Evolutionary conservation across 2,888 invertebrate genomes (phyloP), one percentile per base, ranked within the genome.

Genomic region (Epistrophe eligans): DNA sequence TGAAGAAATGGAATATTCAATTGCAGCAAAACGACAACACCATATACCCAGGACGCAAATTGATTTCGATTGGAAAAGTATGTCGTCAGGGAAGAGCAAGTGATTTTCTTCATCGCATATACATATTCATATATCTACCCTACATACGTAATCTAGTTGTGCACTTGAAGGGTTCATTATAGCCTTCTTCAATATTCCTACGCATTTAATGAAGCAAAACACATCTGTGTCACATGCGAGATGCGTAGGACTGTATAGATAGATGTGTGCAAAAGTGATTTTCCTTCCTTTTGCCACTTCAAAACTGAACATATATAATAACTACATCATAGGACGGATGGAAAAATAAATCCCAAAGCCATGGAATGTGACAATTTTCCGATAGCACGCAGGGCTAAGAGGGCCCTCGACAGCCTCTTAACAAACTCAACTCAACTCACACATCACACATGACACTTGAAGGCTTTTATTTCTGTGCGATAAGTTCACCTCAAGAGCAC

Each of bases 101-200:
- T 35, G 35, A n/a, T 45, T 52, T 28, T 24, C 43, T 19, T 17
- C 43, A 50, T 64, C 55, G 13, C 55, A 1, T n/a, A n/a, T n/a
- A n/a, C n/a, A n/a, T n/a, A n/a, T n/a, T n/a, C n/a, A n/a, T n/a
- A n/a, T n/a, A n/a, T n/a, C 24, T 24, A 24, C 24, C 24, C 1
- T 24, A 24, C 24, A 70, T 13, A 19, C 64, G 45, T 45, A 48
- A 67, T 57, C 57, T 48, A 50, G 73, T 77, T 87, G 83, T 87
- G 87, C 83, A 82, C 76, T 87, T 83, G 87, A 87, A 87, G 72
- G 74, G 79, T 87, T 87, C 84, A 84, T 84, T 84, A 84, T 24
- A 55, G 60, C 35, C 79, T 50, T 72, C 45, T 40, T 55, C 35
- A 66, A 72, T 55, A 60, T 72, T 24, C 24, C 40, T 70, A 82